A percentile compares a stretch with the other conserved stretches of the same genome.
phyloP scores from a whole-genome alignment of 2,888 invertebrate genomes.

The Digitonthophagus gazella region DNA sequence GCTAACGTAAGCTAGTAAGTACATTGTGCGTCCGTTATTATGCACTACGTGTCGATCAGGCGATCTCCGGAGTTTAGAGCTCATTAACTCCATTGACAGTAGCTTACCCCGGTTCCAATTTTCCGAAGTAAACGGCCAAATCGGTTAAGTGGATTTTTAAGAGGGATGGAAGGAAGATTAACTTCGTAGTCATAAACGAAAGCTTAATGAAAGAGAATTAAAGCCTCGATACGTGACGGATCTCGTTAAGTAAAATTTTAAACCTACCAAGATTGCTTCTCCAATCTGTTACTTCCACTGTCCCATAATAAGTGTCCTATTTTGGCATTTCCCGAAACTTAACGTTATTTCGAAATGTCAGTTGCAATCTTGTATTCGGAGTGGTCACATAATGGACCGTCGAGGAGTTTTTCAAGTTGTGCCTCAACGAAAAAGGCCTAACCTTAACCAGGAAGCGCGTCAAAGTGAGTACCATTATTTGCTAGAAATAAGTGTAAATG shows the following conservation, averaged over 20 bases:
- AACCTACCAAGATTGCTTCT: slow-evolving; percentile 1
- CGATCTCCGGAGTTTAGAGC: slow-evolving; percentile 6
- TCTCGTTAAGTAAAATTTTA: slow-evolving; percentile 23
- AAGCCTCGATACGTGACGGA: slow-evolving; percentile 21
- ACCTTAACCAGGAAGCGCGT: too few relatives aligned
- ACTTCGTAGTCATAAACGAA: slow-evolving; percentile 11
- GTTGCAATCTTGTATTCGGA: too few relatives aligned
- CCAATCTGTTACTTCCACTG: background rate
- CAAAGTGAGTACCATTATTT: too few relatives aligned
- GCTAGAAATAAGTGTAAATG: too few relatives aligned
- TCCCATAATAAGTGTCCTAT: background rate
- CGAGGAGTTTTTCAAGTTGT: too few relatives aligned
- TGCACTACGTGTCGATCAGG: background rate
- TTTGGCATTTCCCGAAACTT: too few relatives aligned
- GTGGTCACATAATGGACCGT: too few relatives aligned
- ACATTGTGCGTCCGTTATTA: background rate
- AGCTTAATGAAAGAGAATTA: slow-evolving; percentile 19
- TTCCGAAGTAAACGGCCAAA: slow-evolving; percentile 4
- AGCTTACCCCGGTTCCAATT: slow-evolving; percentile 15
- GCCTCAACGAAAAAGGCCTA: too few relatives aligned
- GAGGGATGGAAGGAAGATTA: background rate
- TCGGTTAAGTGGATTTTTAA: slow-evolving; percentile 12
- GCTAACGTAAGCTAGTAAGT: background rate
- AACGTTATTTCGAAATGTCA: too few relatives aligned
- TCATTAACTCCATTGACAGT: slow-evolving; percentile 16